Evolutionary conservation across 1,140 invertebrate species (phyloP).

Genomic region (Formica selysi): DNA sequence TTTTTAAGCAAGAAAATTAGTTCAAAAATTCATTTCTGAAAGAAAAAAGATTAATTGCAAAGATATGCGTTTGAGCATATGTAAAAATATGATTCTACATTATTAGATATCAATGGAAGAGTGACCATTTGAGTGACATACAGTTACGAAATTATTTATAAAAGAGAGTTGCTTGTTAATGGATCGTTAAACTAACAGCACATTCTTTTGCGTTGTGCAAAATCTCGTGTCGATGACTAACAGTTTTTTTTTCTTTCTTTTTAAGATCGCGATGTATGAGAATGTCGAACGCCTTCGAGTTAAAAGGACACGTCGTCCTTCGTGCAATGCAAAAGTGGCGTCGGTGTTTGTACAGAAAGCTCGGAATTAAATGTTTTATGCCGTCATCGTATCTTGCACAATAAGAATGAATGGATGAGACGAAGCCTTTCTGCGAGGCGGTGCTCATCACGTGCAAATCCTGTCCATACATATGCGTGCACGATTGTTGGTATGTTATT

Average conservation of each 20-base stretch:
- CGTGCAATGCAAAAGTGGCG: neutral
- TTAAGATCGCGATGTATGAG: neutral
- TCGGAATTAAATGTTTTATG: constrained; percentile 18
- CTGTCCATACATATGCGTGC: neutral
- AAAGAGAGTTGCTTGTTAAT: constrained; percentile 11
- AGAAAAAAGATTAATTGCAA: constrained; percentile 3
- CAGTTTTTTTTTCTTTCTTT: neutral
- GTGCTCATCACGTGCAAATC: constrained; percentile 55
- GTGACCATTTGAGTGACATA: neutral
- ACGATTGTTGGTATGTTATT: constrained; percentile 24
- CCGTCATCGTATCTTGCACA: constrained; percentile 22
- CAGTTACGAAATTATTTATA: neutral
- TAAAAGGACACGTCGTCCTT: constrained; percentile 35
- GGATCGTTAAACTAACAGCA: constrained; percentile 6
- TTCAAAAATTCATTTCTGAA: neutral
- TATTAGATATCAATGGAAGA: neutral
- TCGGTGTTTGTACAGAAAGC: constrained; percentile 31
- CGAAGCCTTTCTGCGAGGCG: constrained; percentile 25
- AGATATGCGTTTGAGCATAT: neutral
- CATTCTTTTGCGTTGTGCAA: neutral
- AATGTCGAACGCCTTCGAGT: constrained; percentile 29
- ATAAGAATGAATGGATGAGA: constrained; percentile 60
- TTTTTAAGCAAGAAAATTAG: neutral
- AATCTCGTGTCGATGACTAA: constrained; percentile 36
- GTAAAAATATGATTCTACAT: neutral